Evolutionary conservation across 2,797 vertebrate genomes (phyloP).

Genomic region (Oophaga sylvatica): DNA sequence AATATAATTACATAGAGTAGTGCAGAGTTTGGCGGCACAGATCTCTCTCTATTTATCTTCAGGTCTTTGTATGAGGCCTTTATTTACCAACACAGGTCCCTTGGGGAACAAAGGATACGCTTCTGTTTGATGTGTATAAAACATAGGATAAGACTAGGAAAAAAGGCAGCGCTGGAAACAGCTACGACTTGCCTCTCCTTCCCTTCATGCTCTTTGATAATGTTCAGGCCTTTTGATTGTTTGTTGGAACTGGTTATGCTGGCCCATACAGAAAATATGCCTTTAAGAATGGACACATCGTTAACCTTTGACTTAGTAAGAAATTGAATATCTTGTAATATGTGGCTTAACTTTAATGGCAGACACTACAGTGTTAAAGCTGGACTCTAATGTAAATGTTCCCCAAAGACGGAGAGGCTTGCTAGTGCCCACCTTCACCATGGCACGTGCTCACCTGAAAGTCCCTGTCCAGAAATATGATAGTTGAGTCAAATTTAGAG

Average conservation of each 20-base stretch:
- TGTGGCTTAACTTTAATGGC: neutral
- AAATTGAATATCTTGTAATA: neutral
- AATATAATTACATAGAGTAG: conserved; percentile 59
- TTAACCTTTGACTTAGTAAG: neutral
- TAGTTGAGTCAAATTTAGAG: no score
- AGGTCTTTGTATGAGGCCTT: conserved; percentile 48
- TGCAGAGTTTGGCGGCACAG: conserved; percentile 45
- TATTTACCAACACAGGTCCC: conserved; percentile 63
- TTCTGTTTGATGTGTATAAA: conserved; percentile 54
- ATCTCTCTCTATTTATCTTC: conserved; percentile 60
- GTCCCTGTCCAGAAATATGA: no score
- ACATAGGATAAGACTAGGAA: conserved; percentile 32
- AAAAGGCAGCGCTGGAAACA: conserved; percentile 37
- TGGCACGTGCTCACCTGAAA: no score
- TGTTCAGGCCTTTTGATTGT: conserved; percentile 41
- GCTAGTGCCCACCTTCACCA: neutral
- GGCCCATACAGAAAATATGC: conserved; percentile 25
- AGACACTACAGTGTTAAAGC: neutral
- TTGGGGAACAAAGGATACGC: conserved; percentile 57
- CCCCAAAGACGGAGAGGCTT: neutral
- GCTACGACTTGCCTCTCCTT: conserved; percentile 26
- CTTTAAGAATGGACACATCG: neutral
- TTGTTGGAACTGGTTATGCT: conserved; percentile 57
- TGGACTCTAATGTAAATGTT: neutral
- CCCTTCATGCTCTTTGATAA: conserved; percentile 55